Evolutionary conservation across 1,140 invertebrate genomes (phyloP).

Genomic region (Dendrolimus punctatus): DNA sequence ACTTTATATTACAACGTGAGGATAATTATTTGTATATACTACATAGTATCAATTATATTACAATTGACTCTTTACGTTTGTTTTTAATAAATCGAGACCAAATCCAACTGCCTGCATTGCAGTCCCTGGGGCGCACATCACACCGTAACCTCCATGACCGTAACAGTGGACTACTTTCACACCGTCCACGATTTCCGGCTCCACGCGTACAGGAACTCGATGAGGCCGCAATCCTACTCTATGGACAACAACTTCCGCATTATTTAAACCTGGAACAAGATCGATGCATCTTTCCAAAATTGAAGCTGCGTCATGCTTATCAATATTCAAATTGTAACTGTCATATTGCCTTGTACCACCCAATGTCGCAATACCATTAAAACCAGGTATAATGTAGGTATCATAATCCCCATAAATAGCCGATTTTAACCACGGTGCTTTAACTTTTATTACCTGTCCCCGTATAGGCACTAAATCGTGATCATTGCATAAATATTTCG

Average conservation of each 20-base stretch:
- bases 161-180: constrained; percentile 90
- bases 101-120: constrained; percentile 81
- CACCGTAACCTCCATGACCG: constrained; percentile 93
- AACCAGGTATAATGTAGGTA: constrained; percentile 89
- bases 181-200: constrained; percentile 72
- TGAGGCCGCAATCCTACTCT: constrained; percentile 86
- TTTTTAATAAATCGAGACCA: constrained; percentile 73
- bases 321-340: constrained; percentile 80
- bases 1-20: too few relatives aligned
- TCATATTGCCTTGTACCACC: constrained; percentile 89
- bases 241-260: constrained; percentile 76
- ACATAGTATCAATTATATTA: constrained; percentile 7
- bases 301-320: constrained; percentile 79
- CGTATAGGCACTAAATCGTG: constrained; percentile 85
- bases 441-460: constrained; percentile 90
- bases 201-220: constrained; percentile 83
- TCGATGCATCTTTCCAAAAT: constrained; percentile 83
- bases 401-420: constrained; percentile 89
- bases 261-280: constrained; percentile 80
- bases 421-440: constrained; percentile 92
- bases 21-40: too few relatives aligned
- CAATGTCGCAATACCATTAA: constrained; percentile 80
- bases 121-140: constrained; percentile 90
- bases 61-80: constrained; percentile 54
- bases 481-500: constrained; percentile 85